A percentile compares a stretch with the other conserved stretches of the same genome.
These are phyloP conservation scores for Ictidomys tridecemlineatus DNA, from an alignment of 2,113 vertebrate species.

Conservation along the genomic window DNA sequence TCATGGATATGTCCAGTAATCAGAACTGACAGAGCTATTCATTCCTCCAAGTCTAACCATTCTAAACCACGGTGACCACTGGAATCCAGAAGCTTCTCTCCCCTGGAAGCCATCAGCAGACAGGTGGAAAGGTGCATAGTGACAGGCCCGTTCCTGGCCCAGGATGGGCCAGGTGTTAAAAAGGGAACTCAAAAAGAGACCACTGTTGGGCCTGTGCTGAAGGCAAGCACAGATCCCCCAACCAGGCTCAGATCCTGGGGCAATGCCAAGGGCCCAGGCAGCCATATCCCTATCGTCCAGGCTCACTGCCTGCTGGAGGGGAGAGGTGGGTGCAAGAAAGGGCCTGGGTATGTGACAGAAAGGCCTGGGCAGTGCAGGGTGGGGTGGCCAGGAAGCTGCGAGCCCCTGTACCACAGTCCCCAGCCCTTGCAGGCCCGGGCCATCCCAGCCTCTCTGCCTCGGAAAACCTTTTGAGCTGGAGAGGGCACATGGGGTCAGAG, in stretches of 20 bases:
- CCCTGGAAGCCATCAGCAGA: neutral
- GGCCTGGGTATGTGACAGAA: no score
- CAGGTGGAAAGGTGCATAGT: no score
- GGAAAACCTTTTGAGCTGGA: constrained; percentile 79
- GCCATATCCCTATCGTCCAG: neutral
- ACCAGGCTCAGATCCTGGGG: neutral
- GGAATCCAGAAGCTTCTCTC: neutral
- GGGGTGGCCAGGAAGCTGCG: neutral
- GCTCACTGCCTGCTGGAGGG: neutral
- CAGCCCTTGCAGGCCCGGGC: neutral
- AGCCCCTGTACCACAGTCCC: constrained; percentile 48
- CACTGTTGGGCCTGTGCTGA: neutral
- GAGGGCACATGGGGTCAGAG: constrained; percentile 72
- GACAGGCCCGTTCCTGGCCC: neutral
- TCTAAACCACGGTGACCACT: neutral
- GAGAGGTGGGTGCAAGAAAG: neutral
- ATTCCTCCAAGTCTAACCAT: neutral
- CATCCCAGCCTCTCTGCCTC: constrained; percentile 67
- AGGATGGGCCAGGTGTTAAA: neutral
- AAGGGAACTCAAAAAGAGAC: neutral
- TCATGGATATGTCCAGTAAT: neutral
- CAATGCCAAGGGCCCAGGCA: neutral
- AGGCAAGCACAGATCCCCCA: neutral
- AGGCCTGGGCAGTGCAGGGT: neutral
- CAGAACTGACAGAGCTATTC: neutral